Conservation (phyloP, 2,113 vertebrate species). For the Mobula hypostoma region DNA sequence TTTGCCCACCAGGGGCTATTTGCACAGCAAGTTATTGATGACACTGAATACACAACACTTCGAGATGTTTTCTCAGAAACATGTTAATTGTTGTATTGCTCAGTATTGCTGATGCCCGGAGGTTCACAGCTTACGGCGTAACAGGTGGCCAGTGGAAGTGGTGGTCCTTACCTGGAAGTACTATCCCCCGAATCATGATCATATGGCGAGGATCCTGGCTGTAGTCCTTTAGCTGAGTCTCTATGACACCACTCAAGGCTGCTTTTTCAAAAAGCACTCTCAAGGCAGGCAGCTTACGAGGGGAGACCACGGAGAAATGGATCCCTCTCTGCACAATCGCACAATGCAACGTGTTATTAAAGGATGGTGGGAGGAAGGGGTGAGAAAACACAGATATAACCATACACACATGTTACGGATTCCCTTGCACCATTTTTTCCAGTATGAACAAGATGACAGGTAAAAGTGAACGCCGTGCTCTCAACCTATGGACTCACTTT, state of each 20-base stretch:
- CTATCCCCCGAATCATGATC: constrained; percentile 79
- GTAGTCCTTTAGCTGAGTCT: constrained; percentile 66
- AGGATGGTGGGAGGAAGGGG: background rate
- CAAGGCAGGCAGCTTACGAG: constrained; percentile 76
- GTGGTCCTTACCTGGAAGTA: constrained; percentile 65
- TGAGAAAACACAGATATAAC: background rate
- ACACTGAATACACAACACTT: background rate
- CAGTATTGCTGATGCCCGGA: background rate
- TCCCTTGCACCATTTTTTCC: background rate
- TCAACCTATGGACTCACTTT: too few species aligned
- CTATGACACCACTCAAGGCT: constrained; percentile 59
- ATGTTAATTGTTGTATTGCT: background rate
- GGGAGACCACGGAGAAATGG: constrained; percentile 81
- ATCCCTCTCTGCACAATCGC: constrained; percentile 64
- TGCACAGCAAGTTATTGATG: rapidly evolving
- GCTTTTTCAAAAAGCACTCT: constrained; percentile 75
- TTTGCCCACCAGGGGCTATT: too few species aligned
- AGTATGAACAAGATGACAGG: too few species aligned
- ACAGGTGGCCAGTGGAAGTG: too few species aligned
- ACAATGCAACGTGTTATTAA: background rate
- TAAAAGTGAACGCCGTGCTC: too few species aligned
- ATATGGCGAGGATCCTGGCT: constrained; percentile 85
- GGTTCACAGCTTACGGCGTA: background rate
- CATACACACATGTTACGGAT: background rate
- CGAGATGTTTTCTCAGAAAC: background rate